Evolutionary conservation across 2,113 vertebrate species (phyloP), one percentile per base, ranked within the genome.

Genomic region (Actenoides hombroni): DNA sequence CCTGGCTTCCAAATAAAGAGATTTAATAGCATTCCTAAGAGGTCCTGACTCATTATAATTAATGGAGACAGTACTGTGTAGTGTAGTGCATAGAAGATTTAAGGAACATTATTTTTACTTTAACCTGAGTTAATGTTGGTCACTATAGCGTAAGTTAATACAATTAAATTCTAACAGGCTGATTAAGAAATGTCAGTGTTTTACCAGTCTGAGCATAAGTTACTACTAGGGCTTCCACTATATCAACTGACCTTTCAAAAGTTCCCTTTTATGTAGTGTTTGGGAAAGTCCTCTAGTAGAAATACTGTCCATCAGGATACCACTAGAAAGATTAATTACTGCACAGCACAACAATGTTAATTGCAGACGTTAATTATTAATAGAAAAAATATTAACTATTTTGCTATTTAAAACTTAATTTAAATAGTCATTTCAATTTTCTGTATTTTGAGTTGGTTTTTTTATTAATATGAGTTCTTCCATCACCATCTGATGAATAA

Each of bases 41-140:
- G 61, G 11, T 86, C 53, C 67, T 81, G 56, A 73, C 67, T 95
- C 95, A 83, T 86, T 95, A 60, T 73, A 60, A 56, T 87, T 96
- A 80, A 83, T 10, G 6, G 86, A 95, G 23, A 54, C 39, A 63
- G 16, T 88, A 53, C 81, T 80, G 57, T 78, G 88, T 69, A 80
- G 60, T 74, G 88, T 73, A 80, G 49, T 46, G 6, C 65, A 63
- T 39, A 48, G 71, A 97, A 54, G 56, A 92, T 85, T 93, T 91
- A 83, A 94, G 46, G 25, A 46, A 44, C 65, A 92, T 51, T 44
- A 76, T 94, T 76, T 94, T 95, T 75, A 53, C 26, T 91, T 89
- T 75, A 82, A 71, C 26, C 65, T 65, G 39, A 69, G 6, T 65
- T 85, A 48, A 24, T 71, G 23, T 46, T n/a, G 16, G 61, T 85